A percentile compares a stretch with the other conserved stretches of the same genome.
These are phyloP conservation scores for Platichthys stellatus DNA, from an alignment of 2,113 vertebrate species.

Conservation along the genomic window DNA sequence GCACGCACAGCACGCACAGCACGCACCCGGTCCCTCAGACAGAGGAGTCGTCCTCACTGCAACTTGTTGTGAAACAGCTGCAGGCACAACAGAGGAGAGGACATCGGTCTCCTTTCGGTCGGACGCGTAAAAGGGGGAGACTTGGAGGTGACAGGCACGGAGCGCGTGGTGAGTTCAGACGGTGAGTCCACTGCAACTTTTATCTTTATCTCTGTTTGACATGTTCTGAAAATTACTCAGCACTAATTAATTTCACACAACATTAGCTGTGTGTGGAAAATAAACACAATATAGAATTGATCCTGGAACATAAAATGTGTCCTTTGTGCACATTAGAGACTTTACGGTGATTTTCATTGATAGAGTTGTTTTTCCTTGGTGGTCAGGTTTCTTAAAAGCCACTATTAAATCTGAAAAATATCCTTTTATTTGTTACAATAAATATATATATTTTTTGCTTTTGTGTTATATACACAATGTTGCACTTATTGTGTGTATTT, in stretches of 20 bases:
- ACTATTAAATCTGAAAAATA: no score
- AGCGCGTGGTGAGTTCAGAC: slow-evolving; percentile 33
- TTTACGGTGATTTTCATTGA: no score
- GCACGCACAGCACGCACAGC: not conserved
- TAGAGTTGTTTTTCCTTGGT: no score
- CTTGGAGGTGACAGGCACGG: not conserved
- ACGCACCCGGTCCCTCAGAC: no score
- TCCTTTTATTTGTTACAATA: not conserved
- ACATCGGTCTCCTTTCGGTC: not conserved
- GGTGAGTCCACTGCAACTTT: slow-evolving; percentile 60
- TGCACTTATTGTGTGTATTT: not conserved
- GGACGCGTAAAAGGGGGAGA: slow-evolving; percentile 18
- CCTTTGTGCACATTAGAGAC: no score
- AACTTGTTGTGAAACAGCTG: slow-evolving; percentile 13
- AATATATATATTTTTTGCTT: not conserved
- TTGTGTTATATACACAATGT: not conserved
- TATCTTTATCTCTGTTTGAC: no score
- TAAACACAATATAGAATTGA: not conserved
- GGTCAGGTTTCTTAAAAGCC: no score
- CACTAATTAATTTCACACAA: no score
- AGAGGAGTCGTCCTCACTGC: no score
- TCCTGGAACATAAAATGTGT: no score
- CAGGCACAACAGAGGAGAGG: not conserved
- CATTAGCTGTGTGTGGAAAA: not conserved
- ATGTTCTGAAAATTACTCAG: no score